Evolutionary conservation across 2,888 invertebrate genomes (phyloP).

Genomic region (Caenorhabditis sp.): DNA sequence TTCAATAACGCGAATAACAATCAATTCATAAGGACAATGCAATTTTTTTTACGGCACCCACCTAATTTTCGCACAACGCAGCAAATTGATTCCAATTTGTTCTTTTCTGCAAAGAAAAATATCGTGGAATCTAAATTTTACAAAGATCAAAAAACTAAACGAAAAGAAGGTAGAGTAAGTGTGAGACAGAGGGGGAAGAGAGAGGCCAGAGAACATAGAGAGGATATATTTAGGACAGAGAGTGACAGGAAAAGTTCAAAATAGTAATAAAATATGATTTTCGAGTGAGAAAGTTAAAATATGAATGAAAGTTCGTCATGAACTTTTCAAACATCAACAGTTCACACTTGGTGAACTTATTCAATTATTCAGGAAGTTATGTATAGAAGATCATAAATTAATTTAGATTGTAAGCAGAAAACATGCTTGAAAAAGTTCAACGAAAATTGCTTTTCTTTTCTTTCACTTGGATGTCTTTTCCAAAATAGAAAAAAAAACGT

Average conservation of each 20-base stretch:
- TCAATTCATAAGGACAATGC: not conserved
- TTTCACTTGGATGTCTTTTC: not conserved
- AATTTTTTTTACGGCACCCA: not conserved
- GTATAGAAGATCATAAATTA: not conserved
- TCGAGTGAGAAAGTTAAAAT: too few relatives aligned
- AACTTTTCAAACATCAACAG: too few relatives aligned
- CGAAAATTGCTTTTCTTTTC: not conserved
- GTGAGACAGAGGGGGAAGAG: not conserved
- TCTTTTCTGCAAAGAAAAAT: not conserved
- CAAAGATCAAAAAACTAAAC: too few relatives aligned
- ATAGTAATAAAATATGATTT: too few relatives aligned
- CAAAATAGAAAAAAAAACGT: not conserved
- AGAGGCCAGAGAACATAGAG: too few relatives aligned
- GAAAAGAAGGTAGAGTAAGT: not conserved
- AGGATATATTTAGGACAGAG: too few relatives aligned
- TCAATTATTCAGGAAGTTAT: not conserved
- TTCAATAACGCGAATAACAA: not conserved
- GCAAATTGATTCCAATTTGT: not conserved
- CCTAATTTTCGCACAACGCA: not conserved
- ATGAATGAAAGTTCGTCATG: too few relatives aligned
- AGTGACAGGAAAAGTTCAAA: too few relatives aligned
- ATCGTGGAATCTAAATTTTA: not conserved
- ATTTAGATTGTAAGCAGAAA: not conserved
- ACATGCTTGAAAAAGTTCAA: not conserved
- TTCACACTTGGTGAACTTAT: too few relatives aligned